phyloP scores from a whole-genome alignment of 2,113 vertebrate genomes.

The Protomyctophum bolini region DNA sequence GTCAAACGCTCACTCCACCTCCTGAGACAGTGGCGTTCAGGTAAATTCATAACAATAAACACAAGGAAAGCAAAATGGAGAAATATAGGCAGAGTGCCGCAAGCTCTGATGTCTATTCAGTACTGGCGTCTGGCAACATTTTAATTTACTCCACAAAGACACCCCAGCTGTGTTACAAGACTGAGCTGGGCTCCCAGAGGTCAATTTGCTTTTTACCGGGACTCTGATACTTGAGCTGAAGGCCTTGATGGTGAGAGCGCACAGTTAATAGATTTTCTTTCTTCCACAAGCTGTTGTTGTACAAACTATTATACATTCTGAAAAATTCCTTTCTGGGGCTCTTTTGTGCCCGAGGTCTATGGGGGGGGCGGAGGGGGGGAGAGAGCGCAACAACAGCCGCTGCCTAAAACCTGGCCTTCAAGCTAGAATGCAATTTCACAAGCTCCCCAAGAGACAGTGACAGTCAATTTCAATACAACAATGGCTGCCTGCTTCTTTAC shows the following conservation, averaged over 20 bases:
- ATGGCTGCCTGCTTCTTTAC: conserved; percentile 56
- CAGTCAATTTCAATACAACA: conserved; percentile 67
- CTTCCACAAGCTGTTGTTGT: conserved; percentile 79
- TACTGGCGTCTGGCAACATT: conserved; percentile 70
- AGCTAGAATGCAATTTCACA: conserved; percentile 83
- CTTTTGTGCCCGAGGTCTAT: conserved; percentile 72
- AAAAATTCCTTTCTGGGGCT: conserved; percentile 73
- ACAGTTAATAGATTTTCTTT: conserved; percentile 87
- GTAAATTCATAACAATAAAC: conserved; percentile 16
- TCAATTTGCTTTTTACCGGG: conserved; percentile 82
- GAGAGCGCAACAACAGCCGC: conserved; percentile 62
- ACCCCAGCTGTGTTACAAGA: conserved; percentile 78
- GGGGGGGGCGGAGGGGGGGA: conserved; percentile 32
- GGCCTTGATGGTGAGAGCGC: conserved; percentile 86
- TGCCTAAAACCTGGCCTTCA: conserved; percentile 75
- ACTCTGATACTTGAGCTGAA: conserved; percentile 85
- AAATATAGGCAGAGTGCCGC: conserved; percentile 48
- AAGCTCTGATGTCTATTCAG: conserved; percentile 71
- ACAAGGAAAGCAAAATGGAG: conserved; percentile 33
- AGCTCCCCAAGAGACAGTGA: conserved; percentile 66
- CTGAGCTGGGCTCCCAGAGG: conserved; percentile 77
- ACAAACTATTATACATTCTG: conserved; percentile 80
- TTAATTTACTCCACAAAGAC: conserved; percentile 81
- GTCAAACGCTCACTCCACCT: no score
- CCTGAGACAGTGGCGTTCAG: no score